A percentile compares a stretch with the other conserved stretches of the same genome.
These are phyloP conservation scores for Acleris literana DNA, from an alignment of 2,888 invertebrate species.

Conservation along the genomic window DNA sequence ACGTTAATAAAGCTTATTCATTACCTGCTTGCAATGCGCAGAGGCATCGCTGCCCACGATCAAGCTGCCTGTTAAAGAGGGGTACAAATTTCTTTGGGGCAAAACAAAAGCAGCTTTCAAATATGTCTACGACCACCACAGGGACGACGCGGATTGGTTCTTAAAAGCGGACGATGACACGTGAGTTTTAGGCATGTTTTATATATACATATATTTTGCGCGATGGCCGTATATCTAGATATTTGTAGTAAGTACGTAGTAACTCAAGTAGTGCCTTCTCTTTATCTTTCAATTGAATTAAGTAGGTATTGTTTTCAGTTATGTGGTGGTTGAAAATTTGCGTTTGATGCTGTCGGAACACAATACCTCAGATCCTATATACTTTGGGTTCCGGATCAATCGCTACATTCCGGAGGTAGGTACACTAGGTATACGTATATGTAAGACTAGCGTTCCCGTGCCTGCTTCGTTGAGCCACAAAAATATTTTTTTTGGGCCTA, in stretches of 20 bases:
- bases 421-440: not conserved
- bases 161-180: constrained; percentile 99
- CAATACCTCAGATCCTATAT: constrained; percentile 89
- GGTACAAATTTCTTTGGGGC: constrained; percentile 96
- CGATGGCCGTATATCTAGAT: too few species aligned
- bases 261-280: too few species aligned
- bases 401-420: constrained; percentile 87
- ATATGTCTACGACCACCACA: constrained; percentile 92
- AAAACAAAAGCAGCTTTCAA: constrained; percentile 98
- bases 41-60: constrained; percentile 90
- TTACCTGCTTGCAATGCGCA: constrained; percentile 48
- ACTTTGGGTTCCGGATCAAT: constrained; percentile 96
- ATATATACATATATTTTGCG: too few species aligned
- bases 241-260: too few species aligned
- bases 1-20: not conserved
- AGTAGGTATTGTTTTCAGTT: constrained; percentile 80
- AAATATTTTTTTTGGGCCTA: too few species aligned
- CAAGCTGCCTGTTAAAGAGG: constrained; percentile 93
- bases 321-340: constrained; percentile 97
- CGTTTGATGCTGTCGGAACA: constrained; percentile 94
- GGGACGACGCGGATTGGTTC: constrained; percentile 97
- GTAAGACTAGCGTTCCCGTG: too few species aligned
- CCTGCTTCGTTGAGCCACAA: too few species aligned
- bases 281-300: too few species aligned
- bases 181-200: constrained; percentile 70